Conservation (phyloP, 2,113 vertebrate species). For the Acrocephalus kingi region DNA sequence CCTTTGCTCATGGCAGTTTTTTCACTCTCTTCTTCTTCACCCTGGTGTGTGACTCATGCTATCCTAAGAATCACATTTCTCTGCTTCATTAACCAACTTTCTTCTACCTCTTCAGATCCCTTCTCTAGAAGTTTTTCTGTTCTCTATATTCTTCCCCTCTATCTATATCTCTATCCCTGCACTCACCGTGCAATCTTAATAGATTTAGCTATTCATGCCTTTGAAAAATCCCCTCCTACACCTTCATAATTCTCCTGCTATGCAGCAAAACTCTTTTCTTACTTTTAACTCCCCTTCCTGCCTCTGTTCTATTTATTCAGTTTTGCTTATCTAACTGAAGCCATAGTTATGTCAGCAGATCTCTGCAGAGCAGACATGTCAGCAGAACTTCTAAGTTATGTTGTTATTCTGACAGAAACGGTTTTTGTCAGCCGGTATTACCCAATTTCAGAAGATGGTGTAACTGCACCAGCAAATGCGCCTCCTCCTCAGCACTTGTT, state of each 20-base stretch:
- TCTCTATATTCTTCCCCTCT: background rate
- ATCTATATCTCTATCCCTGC: background rate
- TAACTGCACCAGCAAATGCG: background rate
- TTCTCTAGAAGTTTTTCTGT: background rate
- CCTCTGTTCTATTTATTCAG: background rate
- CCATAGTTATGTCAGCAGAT: background rate
- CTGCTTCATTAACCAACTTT: background rate
- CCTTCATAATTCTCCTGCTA: background rate
- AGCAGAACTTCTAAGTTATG: background rate
- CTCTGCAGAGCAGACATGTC: background rate
- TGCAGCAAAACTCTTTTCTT: background rate
- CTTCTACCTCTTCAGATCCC: background rate
- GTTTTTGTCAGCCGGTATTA: background rate
- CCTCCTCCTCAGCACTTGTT: background rate
- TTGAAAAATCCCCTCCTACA: slow-evolving; percentile 26
- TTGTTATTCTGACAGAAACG: background rate
- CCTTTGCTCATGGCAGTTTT: background rate
- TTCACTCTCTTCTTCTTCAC: background rate
- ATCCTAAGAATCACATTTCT: background rate
- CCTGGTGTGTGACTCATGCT: background rate
- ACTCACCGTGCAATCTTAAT: background rate
- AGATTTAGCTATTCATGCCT: background rate
- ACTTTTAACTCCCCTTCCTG: background rate
- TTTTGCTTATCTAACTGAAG: background rate
- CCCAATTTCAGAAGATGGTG: background rate